A percentile compares a stretch with the other conserved stretches of the same genome.
These are phyloP conservation scores for Microtus montanus DNA, from an alignment of 2,113 vertebrate genomes.

Conservation along the genomic window DNA sequence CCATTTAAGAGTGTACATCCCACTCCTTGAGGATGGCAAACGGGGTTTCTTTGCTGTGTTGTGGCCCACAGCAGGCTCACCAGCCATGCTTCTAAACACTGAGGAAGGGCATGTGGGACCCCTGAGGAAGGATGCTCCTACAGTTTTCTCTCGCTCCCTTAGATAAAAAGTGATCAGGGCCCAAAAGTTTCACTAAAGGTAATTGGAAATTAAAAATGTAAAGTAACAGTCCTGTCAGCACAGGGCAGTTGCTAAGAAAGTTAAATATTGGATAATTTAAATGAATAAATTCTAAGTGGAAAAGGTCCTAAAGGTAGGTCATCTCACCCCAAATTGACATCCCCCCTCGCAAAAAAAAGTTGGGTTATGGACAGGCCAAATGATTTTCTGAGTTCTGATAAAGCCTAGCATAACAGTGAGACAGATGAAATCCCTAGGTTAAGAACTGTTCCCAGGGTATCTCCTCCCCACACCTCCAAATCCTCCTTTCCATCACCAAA, in stretches of 20 bases:
- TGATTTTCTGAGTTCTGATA: not conserved
- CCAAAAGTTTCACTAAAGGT: not conserved
- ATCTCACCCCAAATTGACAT: conserved; percentile 17
- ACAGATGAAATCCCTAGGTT: not conserved
- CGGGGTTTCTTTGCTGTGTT: not conserved
- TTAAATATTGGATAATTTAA: conserved; percentile 24
- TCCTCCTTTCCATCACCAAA: not conserved
- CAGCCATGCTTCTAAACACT: not conserved
- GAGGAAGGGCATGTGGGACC: not conserved
- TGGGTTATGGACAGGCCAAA: not conserved
- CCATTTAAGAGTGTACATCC: not conserved
- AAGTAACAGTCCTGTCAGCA: not conserved
- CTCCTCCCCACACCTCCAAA: not conserved
- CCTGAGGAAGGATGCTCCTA: not conserved
- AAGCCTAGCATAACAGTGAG: not conserved
- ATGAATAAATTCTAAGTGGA: conserved; percentile 5
- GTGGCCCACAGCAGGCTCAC: not conserved
- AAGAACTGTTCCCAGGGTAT: not conserved
- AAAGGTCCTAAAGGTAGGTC: conserved; percentile 18
- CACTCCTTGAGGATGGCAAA: not conserved
- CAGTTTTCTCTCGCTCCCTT: not conserved
- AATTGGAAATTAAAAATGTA: conserved; percentile 22
- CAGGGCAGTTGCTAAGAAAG: conserved; percentile 40
- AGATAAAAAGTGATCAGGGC: not conserved
- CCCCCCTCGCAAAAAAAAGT: not conserved